These are phyloP conservation scores for Epinephelus coioides DNA, from an alignment of 2,797 vertebrate species.

Conservation along the genomic window DNA sequence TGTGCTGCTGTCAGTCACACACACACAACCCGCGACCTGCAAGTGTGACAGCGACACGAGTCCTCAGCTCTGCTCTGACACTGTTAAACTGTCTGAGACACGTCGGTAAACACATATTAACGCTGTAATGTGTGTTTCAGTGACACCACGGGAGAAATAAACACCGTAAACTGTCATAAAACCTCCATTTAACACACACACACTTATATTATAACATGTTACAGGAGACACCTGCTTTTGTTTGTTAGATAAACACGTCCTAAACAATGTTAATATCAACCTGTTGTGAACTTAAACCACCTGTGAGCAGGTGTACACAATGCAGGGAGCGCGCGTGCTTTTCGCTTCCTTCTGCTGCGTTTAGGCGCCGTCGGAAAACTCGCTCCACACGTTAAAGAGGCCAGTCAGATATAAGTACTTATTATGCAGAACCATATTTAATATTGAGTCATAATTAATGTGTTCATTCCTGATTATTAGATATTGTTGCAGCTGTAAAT, in stretches of 20 bases:
- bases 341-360: slow-evolving; percentile 11
- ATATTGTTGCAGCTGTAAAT: no score
- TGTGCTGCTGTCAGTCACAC: no score
- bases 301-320: slow-evolving; percentile 13
- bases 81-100: no score
- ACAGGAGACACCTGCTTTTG: accelerated
- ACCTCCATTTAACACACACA: not conserved
- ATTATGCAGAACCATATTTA: no score
- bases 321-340: accelerated
- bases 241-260: not conserved
- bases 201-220: no score
- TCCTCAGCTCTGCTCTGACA: not conserved
- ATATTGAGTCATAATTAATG: no score
- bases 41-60: not conserved
- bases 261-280: accelerated
- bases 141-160: not conserved
- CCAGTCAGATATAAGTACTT: no score
- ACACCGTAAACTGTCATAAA: not conserved
- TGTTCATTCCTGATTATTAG: no score
- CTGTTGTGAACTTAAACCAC: not conserved
- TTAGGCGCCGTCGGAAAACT: slow-evolving; percentile 1
- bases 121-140: no score
- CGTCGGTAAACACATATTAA: not conserved
- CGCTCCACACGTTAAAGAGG: accelerated
- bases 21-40: no score